Percentiles rank a stretch among this genome's conserved stretches.
phyloP scores from a whole-genome alignment of 2,797 vertebrate genomes.

The Urosaurus nigricauda region DNA sequence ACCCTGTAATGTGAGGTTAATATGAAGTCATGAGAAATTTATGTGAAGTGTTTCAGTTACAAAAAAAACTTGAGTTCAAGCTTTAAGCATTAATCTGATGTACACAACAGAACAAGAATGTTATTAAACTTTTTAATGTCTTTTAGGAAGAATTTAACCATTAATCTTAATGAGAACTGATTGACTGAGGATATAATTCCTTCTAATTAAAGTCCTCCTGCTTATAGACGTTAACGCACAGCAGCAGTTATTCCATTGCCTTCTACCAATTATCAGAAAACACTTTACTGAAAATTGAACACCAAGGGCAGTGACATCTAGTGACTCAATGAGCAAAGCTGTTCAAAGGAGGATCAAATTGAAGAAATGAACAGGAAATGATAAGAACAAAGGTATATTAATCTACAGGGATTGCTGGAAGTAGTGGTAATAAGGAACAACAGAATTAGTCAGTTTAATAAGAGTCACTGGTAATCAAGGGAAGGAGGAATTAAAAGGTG shows the following conservation, averaged over 20 bases:
- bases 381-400: not conserved
- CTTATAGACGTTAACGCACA: conserved; percentile 31
- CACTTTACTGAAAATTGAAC: conserved; percentile 23
- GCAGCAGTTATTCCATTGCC: conserved; percentile 22
- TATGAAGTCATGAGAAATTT: not conserved
- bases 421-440: not conserved
- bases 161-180: conserved; percentile 8
- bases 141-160: not conserved
- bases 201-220: conserved; percentile 42
- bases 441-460: not conserved
- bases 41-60: not conserved
- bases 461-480: not conserved
- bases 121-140: conserved; percentile 31
- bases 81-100: not conserved
- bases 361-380: conserved; percentile 1
- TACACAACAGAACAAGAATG: not conserved
- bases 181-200: conserved; percentile 22
- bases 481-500: conserved; percentile 15
- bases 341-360: not conserved
- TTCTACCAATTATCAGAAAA: conserved; percentile 14
- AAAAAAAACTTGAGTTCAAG: conserved; percentile 4
- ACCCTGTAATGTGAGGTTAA: too few species aligned
- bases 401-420: not conserved
- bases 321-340: not conserved
- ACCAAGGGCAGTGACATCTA: not conserved